Percentiles rank a stretch among this genome's conserved stretches.
Conservation (phyloP, 2,113 vertebrate genomes). For the Hepsetus odoe region DNA sequence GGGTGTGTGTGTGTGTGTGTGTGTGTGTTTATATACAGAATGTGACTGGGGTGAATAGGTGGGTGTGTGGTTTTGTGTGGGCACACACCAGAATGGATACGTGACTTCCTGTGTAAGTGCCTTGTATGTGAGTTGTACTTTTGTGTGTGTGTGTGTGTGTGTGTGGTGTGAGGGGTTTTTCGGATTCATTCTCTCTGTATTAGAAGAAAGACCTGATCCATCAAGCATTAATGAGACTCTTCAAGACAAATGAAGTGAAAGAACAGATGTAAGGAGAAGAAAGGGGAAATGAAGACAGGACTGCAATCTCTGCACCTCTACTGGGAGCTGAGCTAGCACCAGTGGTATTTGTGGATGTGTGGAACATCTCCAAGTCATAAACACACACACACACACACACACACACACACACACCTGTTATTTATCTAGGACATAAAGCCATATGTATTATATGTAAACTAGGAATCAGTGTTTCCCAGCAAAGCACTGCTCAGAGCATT, state of each 20-base stretch:
- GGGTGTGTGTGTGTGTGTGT: not conserved
- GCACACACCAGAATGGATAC: conserved; percentile 17
- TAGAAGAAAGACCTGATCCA: conserved; percentile 34
- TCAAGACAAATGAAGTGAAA: conserved; percentile 34
- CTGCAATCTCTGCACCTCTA: conserved; percentile 16
- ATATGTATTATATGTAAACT: too few relatives aligned
- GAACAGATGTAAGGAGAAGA: not conserved
- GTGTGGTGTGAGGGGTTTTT: conserved; percentile 20
- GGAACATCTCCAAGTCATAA: not conserved
- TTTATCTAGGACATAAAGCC: too few relatives aligned
- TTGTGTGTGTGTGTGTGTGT: conserved; percentile 30
- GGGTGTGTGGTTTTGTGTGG: conserved; percentile 24
- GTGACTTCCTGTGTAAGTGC: conserved; percentile 41
- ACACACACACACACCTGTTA: not conserved
- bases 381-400: not conserved
- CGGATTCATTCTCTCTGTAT: conserved; percentile 44
- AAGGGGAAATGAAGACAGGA: conserved; percentile 19
- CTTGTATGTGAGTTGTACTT: not conserved
- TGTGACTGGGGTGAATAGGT: conserved; percentile 34
- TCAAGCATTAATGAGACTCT: conserved; percentile 44
- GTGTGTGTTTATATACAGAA: conserved; percentile 12
- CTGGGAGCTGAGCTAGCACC: conserved; percentile 24
- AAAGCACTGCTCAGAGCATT: too few relatives aligned
- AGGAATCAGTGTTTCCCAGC: too few relatives aligned
- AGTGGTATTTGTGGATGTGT: conserved; percentile 18